Evolutionary conservation across 2,113 vertebrate species (phyloP), one percentile per base, ranked within the genome.

Genomic region (Nesogale talazaci): DNA sequence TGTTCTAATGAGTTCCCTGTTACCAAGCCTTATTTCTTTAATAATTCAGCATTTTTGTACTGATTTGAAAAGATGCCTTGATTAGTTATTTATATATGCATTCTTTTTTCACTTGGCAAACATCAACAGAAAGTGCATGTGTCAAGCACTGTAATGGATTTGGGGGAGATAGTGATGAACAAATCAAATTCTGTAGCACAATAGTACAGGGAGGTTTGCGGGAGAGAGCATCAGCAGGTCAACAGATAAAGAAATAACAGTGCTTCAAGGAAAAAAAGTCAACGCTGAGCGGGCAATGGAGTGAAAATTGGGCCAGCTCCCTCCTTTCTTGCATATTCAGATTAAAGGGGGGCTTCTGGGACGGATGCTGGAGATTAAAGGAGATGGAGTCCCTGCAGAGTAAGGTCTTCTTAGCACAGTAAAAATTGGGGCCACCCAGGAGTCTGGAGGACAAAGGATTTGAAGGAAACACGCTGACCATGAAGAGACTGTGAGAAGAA

Each of bases 171-270:
- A 38, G 40, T 22, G 19, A 36, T 10, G 46, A 69, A 12, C 69
- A n/a, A 6, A 72, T 29, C 15, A 59, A 16, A 42, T 11, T 25
- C 36, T 22, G 27, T 52, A 31, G 34, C 23, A 9, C 0, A 2
- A 23, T 9, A 10, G 22, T 0, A 9, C 11, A 17, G 42, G 34
- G 3, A 12, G 10, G 25, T 22, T 9, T 34, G 10, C 2, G 65
- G 34, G 34, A 61, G n/a, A 56, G 22, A 17, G 23, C 56, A 67
- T 29, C 9, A n/a, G 59, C 31, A 63, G 40, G 61, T 7, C 56
- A n/a, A 29, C 3, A 70, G 31, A 8, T 36, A 12, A 59, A 69
- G 29, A 69, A 69, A 15, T 65, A 31, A 27, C 19, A 57, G 36
- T 46, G 6, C 74, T 82, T 75, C 29, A 80, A 69, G 52, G 84